Conservation (phyloP, 64 coral and sea anemone genomes). For the Cladopsammia gracilis region DNA sequence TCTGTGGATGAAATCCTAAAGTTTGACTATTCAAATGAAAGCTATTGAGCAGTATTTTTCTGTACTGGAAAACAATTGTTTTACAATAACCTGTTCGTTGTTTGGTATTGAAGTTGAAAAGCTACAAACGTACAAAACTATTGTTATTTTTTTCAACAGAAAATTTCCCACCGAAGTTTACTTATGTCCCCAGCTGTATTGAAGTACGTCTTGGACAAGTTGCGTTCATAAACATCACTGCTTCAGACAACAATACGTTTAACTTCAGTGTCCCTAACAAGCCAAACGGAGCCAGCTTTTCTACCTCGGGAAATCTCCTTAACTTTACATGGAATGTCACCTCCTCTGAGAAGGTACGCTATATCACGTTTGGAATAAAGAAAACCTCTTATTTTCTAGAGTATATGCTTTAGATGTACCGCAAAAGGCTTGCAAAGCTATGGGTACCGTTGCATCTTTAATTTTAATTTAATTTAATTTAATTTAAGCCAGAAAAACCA, state of each 20-base stretch:
- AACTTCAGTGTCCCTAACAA: not conserved
- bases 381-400: no score
- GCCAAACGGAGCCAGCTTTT: not conserved
- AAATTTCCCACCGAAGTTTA: constrained; percentile 38
- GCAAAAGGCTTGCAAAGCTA: no score
- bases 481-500: no score
- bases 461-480: no score
- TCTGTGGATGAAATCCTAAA: no score
- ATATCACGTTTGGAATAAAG: not conserved
- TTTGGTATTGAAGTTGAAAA: no score
- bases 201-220: constrained; percentile 14
- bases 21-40: not conserved
- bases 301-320: not conserved
- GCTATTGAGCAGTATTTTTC: no score
- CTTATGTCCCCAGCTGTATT: not conserved
- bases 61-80: no score
- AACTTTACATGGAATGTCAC: constrained; percentile 56
- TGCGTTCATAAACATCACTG: not conserved
- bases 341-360: not conserved
- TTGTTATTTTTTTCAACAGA: not conserved
- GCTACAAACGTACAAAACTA: no score
- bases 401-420: no score
- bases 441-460: no score
- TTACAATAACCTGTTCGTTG: no score
- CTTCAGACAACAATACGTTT: constrained; percentile 13